phyloP scores from a whole-genome alignment of 2,797 vertebrate species.

The Poeciliopsis infans region DNA sequence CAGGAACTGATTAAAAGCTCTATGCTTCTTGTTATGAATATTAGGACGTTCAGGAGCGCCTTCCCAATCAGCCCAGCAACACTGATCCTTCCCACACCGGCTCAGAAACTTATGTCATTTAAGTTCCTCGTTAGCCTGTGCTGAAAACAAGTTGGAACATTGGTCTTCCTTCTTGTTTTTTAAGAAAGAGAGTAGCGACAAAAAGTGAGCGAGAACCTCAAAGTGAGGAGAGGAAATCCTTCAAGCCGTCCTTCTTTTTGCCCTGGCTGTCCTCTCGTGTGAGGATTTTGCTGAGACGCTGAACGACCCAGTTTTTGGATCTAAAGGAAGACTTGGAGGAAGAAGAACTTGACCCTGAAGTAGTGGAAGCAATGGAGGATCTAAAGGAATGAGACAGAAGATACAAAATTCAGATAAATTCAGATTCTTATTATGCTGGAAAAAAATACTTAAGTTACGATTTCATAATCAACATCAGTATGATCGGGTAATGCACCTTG shows the following conservation, averaged over 20 bases:
- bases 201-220: slow-evolving; percentile 63
- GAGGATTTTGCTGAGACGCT: slow-evolving; percentile 89
- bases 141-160: slow-evolving; percentile 40
- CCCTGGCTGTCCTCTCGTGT: slow-evolving; percentile 81
- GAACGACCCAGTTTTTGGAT: slow-evolving; percentile 85
- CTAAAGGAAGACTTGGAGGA: slow-evolving; percentile 78
- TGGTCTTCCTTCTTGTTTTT: slow-evolving; percentile 16
- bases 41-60: slow-evolving; percentile 46
- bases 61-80: slow-evolving; percentile 52
- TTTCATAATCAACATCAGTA: neutral
- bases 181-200: slow-evolving; percentile 14
- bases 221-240: slow-evolving; percentile 90
- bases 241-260: slow-evolving; percentile 84
- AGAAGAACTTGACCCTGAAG: slow-evolving; percentile 61
- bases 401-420: slow-evolving; percentile 7
- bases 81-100: slow-evolving; percentile 27
- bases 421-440: slow-evolving; percentile 26
- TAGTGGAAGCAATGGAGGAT: slow-evolving; percentile 57
- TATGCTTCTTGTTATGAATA: slow-evolving; percentile 19
- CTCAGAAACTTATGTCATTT: slow-evolving; percentile 37
- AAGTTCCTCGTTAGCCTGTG: slow-evolving; percentile 23
- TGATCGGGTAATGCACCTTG: slow-evolving; percentile 67
- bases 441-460: neutral
- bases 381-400: slow-evolving; percentile 66
- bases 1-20: slow-evolving; percentile 38